phyloP scores from a whole-genome alignment of 2,888 invertebrate genomes.

The Teleogryllus oceanicus region DNA sequence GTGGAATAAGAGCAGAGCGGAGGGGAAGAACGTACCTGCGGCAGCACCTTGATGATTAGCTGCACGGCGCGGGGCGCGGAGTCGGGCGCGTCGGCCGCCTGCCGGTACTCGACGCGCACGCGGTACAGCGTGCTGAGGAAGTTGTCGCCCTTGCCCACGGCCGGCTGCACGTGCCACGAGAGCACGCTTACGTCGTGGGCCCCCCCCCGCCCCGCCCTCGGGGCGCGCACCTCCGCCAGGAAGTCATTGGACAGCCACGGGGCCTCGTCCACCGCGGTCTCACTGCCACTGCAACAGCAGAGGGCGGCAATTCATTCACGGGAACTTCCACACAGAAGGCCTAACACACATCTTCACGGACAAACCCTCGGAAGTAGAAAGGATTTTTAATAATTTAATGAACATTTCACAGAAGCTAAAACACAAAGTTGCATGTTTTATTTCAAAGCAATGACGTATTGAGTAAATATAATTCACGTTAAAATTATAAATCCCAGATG shows the following conservation, averaged over 20 bases:
- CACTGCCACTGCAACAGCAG: not conserved
- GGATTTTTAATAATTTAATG: too few relatives aligned
- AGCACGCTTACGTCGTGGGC: not conserved
- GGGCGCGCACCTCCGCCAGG: not conserved
- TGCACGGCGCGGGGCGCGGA: not conserved
- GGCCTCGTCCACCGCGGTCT: not conserved
- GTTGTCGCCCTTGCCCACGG: constrained; percentile 24
- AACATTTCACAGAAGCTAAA: too few relatives aligned
- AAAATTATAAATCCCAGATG: too few relatives aligned
- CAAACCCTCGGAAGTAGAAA: too few relatives aligned
- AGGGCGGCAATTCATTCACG: too few relatives aligned
- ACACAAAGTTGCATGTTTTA: too few relatives aligned
- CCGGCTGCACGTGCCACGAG: not conserved
- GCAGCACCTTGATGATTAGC: not conserved
- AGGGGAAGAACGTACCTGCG: not conserved
- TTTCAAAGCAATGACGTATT: too few relatives aligned
- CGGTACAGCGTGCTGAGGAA: not conserved
- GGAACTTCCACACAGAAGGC: too few relatives aligned
- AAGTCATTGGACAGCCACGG: constrained; percentile 27
- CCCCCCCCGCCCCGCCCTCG: not conserved
- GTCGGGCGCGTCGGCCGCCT: not conserved
- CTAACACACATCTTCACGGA: too few relatives aligned
- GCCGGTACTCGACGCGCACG: not conserved
- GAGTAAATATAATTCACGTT: too few relatives aligned
- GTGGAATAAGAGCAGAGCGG: too few relatives aligned